These are phyloP conservation scores for Ligdia adustata DNA, from an alignment of 2,888 invertebrate genomes.

Conservation along the genomic window DNA sequence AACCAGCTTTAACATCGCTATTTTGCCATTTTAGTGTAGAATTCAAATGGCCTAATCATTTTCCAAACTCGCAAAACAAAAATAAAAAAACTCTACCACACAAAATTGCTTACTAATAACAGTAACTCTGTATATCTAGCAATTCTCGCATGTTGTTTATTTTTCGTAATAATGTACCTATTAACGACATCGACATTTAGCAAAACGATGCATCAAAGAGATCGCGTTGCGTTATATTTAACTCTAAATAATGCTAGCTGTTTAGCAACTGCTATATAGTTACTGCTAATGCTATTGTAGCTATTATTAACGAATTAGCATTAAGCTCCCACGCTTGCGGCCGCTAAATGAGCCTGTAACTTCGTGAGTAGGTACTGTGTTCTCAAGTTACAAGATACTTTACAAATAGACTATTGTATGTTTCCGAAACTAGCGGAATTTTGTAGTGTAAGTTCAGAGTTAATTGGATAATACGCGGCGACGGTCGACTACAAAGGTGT, in stretches of 20 bases:
- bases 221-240: conserved; percentile 35
- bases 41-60: too few species aligned
- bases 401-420: conserved; percentile 27
- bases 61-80: too few species aligned
- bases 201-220: conserved; percentile 15
- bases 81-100: too few species aligned
- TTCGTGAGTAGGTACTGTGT: conserved; percentile 6
- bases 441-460: conserved; percentile 1
- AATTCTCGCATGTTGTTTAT: too few species aligned
- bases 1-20: too few species aligned
- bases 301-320: conserved; percentile 44
- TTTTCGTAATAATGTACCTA: background rate
- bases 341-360: conserved; percentile 7
- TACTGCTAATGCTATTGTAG: conserved; percentile 35
- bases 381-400: conserved; percentile 30
- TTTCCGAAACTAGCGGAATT: conserved; percentile 12
- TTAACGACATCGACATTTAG: conserved; percentile 28
- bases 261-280: conserved; percentile 41
- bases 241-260: conserved; percentile 39
- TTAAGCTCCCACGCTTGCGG: conserved; percentile 42
- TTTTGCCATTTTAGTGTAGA: too few species aligned
- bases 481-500: background rate
- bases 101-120: too few species aligned
- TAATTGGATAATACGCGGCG: conserved; percentile 12
- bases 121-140: too few species aligned